Conservation (phyloP, 2,113 vertebrate species). For the Uria lomvia region DNA sequence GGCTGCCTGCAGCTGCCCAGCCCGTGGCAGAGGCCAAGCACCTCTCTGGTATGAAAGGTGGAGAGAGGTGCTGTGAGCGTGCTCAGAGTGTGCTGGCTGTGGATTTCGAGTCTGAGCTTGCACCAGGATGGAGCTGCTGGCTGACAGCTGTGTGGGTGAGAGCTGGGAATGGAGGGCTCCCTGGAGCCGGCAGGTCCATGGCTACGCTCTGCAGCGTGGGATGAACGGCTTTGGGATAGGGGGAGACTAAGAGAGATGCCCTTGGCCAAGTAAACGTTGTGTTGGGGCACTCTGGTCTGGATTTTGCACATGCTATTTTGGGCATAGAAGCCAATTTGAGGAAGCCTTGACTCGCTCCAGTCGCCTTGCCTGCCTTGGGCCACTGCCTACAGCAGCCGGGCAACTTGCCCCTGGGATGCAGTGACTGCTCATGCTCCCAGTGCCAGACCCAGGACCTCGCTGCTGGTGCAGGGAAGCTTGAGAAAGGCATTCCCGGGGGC, state of each 20-base stretch:
- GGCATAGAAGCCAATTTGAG: not conserved
- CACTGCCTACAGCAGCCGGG: rapidly evolving
- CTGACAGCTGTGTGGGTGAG: not conserved
- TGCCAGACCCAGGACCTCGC: not conserved
- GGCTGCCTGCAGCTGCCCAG: not conserved
- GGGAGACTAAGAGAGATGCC: not conserved
- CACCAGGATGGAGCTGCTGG: not conserved
- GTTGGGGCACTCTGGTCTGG: not conserved
- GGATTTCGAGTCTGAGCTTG: not conserved
- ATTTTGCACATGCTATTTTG: not conserved
- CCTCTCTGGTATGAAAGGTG: not conserved
- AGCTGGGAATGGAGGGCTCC: not conserved
- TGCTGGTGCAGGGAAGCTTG: not conserved
- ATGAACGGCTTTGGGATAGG: not conserved
- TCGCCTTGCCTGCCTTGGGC: not conserved
- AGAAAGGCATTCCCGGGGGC: not conserved
- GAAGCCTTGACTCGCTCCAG: not conserved
- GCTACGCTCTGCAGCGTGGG: rapidly evolving
- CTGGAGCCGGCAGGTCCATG: not conserved
- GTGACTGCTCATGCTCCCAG: not conserved
- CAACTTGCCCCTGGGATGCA: not conserved
- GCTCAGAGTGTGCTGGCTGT: not conserved
- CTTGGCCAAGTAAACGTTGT: not conserved
- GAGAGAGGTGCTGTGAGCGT: not conserved
- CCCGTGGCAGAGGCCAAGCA: not conserved